Evolutionary conservation across 1,140 invertebrate genomes (phyloP), one percentile per base, ranked within the genome.

Genomic region (Drosophila ogumai): DNA sequence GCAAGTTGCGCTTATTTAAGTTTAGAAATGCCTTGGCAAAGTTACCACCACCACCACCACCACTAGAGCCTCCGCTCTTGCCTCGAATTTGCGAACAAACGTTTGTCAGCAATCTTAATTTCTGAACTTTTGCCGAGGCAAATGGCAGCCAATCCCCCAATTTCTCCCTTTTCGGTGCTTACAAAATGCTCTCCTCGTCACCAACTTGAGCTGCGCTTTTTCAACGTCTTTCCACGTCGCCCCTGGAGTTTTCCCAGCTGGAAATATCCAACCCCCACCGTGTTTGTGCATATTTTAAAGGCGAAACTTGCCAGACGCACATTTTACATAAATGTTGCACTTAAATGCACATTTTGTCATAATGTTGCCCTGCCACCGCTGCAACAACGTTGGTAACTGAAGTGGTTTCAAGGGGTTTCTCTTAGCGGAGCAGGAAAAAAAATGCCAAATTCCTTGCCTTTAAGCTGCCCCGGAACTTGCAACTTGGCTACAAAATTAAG

Each of bases 91-190:
- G 34, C 68, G 76, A 75, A 79, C 84, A 84, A 88, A 88, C 84
- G 84, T 88, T 88, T 88, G 85, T 90, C 85, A 88, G 84, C 77
- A 90, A 90, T 90, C 85, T 90, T 90, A 90, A 90, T 90, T 90
- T 90, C 81, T 85, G 85, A 90, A 90, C 85, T 90, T 90, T 90
- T 85, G 75, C 71, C 59, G 77, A 81, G 73, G 79, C 82, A 82
- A 82, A 79, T 79, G 79, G 82, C 79, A 81, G 66, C 55, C 82
- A 63, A 56, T 56, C 32, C 74, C 46, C 61, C 67, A 61, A 56
- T 36, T 49, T 43, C 47, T 25, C 52, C 52, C 52, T 38, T 54
- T 50, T 81, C 58, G 72, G 64, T 67, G 65, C 68, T 85, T 67
- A 86, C 82, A 86, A 82, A 86, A 82, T 86, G 79, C 66, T 79